These are phyloP conservation scores for Hydriomena furcata DNA, from an alignment of 2,888 invertebrate species.

Conservation along the genomic window DNA sequence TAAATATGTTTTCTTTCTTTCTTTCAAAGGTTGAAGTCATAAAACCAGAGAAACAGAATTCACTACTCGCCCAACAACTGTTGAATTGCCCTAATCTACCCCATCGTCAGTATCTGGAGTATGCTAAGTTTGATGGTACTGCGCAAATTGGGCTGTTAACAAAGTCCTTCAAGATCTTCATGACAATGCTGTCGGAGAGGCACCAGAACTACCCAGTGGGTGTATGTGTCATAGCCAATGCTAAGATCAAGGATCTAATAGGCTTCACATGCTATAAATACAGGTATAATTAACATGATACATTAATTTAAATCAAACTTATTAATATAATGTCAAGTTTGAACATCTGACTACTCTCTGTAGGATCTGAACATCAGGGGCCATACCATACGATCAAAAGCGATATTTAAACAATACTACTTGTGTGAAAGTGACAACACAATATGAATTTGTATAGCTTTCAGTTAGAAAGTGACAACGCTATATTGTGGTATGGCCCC, in stretches of 20 bases:
- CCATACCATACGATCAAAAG: too few relatives aligned
- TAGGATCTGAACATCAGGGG: too few relatives aligned
- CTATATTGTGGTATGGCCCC: too few relatives aligned
- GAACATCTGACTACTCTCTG: too few relatives aligned
- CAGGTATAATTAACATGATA: slow-evolving; percentile 66
- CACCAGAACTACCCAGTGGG: slow-evolving; percentile 93
- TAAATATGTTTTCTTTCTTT: too few relatives aligned
- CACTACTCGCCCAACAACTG: slow-evolving; percentile 89
- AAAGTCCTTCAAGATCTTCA: slow-evolving; percentile 94
- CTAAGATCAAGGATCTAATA: slow-evolving; percentile 95
- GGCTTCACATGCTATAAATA: slow-evolving; percentile 96
- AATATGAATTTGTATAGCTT: too few relatives aligned
- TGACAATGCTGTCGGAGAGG: slow-evolving; percentile 93
- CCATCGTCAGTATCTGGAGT: slow-evolving; percentile 94
- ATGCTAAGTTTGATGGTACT: slow-evolving; percentile 95
- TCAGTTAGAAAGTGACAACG: too few relatives aligned
- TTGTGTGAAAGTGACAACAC: too few relatives aligned
- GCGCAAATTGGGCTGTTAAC: slow-evolving; percentile 90
- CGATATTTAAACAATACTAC: too few relatives aligned
- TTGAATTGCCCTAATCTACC: slow-evolving; percentile 90
- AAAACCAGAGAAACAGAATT: slow-evolving; percentile 69
- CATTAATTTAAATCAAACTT: too few relatives aligned
- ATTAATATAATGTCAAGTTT: too few relatives aligned
- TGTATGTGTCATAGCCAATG: slow-evolving; percentile 91
- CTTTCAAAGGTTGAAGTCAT: slow-evolving; percentile 59